A percentile compares a stretch with the other conserved stretches of the same genome.
These are phyloP conservation scores for Penaeus indicus DNA, from an alignment of 1,140 invertebrate genomes.

Conservation along the genomic window DNA sequence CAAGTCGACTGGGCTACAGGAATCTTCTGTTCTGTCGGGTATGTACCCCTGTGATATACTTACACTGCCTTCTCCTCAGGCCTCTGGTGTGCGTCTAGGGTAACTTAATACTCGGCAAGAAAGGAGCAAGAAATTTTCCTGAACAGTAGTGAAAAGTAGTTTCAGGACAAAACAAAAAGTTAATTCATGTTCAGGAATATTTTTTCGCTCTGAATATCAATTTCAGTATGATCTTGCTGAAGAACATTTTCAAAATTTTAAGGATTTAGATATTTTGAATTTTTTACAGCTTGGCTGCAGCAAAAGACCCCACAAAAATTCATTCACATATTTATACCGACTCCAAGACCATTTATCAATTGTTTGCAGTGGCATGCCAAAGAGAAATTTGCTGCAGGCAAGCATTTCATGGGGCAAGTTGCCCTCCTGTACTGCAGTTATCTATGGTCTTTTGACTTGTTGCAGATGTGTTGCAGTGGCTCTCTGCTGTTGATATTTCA, in stretches of 20 bases:
- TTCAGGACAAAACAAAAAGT: constrained; percentile 3
- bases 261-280: constrained; percentile 60
- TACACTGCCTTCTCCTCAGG: constrained; percentile 17
- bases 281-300: constrained; percentile 58
- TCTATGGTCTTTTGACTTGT: constrained; percentile 64
- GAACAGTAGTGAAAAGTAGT: constrained; percentile 21
- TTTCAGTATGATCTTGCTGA: constrained; percentile 58
- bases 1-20: constrained; percentile 4
- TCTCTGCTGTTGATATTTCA: constrained; percentile 63
- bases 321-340: neutral
- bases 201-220: constrained; percentile 39
- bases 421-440: constrained; percentile 60
- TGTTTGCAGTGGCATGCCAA: too few relatives aligned
- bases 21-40: constrained; percentile 55
- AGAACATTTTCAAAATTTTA: constrained; percentile 46
- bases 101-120: constrained; percentile 57
- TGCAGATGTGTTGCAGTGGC: constrained; percentile 63
- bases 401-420: constrained; percentile 43
- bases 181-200: constrained; percentile 40
- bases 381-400: constrained; percentile 49
- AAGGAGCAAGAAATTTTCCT: constrained; percentile 47
- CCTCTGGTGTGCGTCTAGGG: constrained; percentile 49
- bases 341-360: too few relatives aligned
- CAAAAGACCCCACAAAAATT: constrained; percentile 24
- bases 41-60: constrained; percentile 39